Evolutionary conservation across 2,113 vertebrate species (phyloP), one percentile per base, ranked within the genome.

Genomic region (Merops nubicus): DNA sequence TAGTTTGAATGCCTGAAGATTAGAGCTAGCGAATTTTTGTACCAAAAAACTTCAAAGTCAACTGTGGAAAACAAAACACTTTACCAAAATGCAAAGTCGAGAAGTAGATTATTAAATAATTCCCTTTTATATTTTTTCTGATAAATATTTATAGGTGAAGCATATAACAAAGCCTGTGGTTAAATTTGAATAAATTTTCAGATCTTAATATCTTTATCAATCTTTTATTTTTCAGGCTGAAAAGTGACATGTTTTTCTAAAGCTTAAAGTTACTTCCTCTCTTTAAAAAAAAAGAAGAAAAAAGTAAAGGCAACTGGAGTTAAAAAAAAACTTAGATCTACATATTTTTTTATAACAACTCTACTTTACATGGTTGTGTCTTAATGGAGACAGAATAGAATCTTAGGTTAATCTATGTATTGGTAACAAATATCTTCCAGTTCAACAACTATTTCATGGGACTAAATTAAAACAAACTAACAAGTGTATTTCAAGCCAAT

Each of bases 141-240:
- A 91, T 93, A 82, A 92, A 93, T 95, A 93, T 95, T 92, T 94
- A 96, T 96, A 88, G 59, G 47, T 89, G 70, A 89, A 75, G 25
- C 17, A 43, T 76, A 36, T 85, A 81, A 72, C 33, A 94, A 90
- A 93, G 69, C 15, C 53, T 54, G 28, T 91, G 68, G 50, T 92
- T 80, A 95, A 67, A 23, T 78, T 10, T 83, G 81, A 93, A 93
- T 88, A 84, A 34, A 15, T 94, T 91, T 95, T 83, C 23, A 78
- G 57, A 77, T 74, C 38, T 69, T 69, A 45, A 7, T 74, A 78
- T 40, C 36, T 78, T 67, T 53, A 85, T 72, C 68, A 91, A 5
- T 95, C 34, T 92, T 94, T 50, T 69, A 51, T 84, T 93, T 96
- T 84, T 85, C 19, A 60, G 33, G 33, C 31, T 87, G 38, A 84